Base-by-base conservation (phyloP, 2,113 vertebrate genomes). In the Strigops habroptila region DNA sequence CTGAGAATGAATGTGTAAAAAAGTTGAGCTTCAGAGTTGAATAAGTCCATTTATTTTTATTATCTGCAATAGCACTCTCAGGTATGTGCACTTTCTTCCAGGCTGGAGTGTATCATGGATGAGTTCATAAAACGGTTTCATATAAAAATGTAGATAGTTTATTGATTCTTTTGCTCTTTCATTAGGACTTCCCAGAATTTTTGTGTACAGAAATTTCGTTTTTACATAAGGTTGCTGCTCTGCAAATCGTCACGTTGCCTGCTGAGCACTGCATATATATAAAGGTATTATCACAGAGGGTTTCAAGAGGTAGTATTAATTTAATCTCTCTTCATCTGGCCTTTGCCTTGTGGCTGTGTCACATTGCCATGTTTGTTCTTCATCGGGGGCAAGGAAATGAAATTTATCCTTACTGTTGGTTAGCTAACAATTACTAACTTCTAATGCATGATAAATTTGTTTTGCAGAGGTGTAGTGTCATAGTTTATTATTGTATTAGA, bases 41-140 rank as follows among this genome's bases (percentile, higher is more conserved):
- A 39, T 77, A 92, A 93, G 46, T 87, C 91, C 79, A 91, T 96
- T 82, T 92, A n/a, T 86, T 96, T 95, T 95, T 91, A 92, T 81
- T 24, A 46, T 25, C 94, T 86, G 48, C 71, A 31, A 3, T 35
- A 60, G 78, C 25, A 27, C 59, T 49, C 68, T 63, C 16, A 2
- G 48, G 6, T 51, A 10, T 27, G 28, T 17, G 44, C 3, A 10
- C 24, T 68, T 18, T 94, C 69, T 60, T 44, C 48, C 52, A 43
- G 71, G 33, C 71, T 46, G 57, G 43, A 60, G 18, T 9, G 27
- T 37, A 23, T 69, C 78, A 9, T 0, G 7, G 55, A 8, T 1
- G 30, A 88, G 93, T 75, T 65, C 82, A 64, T 83, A 86, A 94
- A 96, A 53, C 0, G 1, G 17, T 77, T 81, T 49, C 59, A 33